Conservation (phyloP, 2,113 vertebrate genomes). For the Neodontobutis hainanensis region DNA sequence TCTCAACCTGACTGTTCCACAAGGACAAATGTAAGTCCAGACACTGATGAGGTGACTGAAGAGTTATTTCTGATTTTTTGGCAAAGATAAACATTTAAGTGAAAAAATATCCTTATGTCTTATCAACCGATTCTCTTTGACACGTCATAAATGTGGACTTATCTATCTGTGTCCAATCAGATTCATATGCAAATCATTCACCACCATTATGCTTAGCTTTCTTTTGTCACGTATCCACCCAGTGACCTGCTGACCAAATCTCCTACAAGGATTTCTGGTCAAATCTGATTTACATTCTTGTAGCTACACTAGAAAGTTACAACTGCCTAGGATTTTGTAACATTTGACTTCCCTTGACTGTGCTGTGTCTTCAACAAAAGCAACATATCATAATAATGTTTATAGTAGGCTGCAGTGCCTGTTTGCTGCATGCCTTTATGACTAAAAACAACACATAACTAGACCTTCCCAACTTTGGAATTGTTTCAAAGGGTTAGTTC, state of each 20-base stretch:
- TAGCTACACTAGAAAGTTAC: not conserved
- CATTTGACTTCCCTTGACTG: not conserved
- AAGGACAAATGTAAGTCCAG: slow-evolving; percentile 82
- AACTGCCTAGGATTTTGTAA: not conserved
- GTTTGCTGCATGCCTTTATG: not conserved
- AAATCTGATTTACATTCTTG: slow-evolving; percentile 13
- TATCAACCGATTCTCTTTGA: not conserved
- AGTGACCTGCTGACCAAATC: not conserved
- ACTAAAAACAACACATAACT: not conserved
- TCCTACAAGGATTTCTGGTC: slow-evolving; percentile 3
- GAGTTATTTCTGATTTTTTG: not conserved
- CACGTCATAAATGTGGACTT: not conserved
- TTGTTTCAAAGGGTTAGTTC: not conserved
- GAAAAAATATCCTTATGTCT: not conserved
- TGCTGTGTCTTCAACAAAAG: not conserved
- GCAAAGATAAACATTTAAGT: not conserved
- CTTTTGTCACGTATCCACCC: not conserved
- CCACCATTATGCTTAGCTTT: not conserved
- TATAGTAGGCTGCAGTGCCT: not conserved
- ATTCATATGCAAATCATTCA: not conserved
- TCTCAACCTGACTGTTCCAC: slow-evolving; percentile 77
- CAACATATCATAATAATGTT: not conserved
- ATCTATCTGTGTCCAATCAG: not conserved
- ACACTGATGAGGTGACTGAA: too few relatives aligned
- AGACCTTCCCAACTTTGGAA: not conserved